A percentile compares a stretch with the other conserved stretches of the same genome.
Conservation (phyloP, 2,797 vertebrate species). For the Moxostoma hubbsi region DNA sequence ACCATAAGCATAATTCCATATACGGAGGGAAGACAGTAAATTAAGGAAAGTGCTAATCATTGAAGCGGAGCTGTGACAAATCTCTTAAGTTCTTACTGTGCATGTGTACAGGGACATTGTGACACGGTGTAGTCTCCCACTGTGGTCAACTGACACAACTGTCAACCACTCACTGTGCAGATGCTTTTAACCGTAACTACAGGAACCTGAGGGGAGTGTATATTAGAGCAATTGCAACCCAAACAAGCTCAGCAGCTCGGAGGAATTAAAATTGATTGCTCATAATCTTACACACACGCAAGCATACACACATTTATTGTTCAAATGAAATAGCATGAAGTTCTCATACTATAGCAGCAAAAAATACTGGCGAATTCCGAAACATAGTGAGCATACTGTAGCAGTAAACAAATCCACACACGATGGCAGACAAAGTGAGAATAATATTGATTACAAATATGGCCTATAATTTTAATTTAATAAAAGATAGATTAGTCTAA, state of each 20-base stretch:
- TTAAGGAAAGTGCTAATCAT: slow-evolving; percentile 15
- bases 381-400: not conserved
- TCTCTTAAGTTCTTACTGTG: slow-evolving; percentile 1
- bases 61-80: slow-evolving; percentile 17
- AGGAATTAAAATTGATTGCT: slow-evolving; percentile 5
- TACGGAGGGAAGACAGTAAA: slow-evolving; percentile 17
- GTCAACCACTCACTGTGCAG: slow-evolving; percentile 11
- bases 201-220: not conserved
- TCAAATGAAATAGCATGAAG: not conserved
- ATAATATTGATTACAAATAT: too few relatives aligned
- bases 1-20: slow-evolving; percentile 14
- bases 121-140: slow-evolving; percentile 6
- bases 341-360: not conserved
- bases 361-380: not conserved
- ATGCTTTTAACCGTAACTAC: slow-evolving; percentile 23
- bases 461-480: too few relatives aligned
- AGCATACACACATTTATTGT: not conserved
- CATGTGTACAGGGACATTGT: not conserved
- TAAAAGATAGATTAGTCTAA: too few relatives aligned
- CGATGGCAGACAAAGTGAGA: too few relatives aligned
- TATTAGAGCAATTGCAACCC: not conserved
- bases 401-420: too few relatives aligned
- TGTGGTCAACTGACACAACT: slow-evolving; percentile 27
- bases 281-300: not conserved
- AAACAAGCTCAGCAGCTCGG: slow-evolving; percentile 20